A percentile compares a stretch with the other conserved stretches of the same genome.
Conservation (phyloP, 2,113 vertebrate species). For the Trogon melanurus region DNA sequence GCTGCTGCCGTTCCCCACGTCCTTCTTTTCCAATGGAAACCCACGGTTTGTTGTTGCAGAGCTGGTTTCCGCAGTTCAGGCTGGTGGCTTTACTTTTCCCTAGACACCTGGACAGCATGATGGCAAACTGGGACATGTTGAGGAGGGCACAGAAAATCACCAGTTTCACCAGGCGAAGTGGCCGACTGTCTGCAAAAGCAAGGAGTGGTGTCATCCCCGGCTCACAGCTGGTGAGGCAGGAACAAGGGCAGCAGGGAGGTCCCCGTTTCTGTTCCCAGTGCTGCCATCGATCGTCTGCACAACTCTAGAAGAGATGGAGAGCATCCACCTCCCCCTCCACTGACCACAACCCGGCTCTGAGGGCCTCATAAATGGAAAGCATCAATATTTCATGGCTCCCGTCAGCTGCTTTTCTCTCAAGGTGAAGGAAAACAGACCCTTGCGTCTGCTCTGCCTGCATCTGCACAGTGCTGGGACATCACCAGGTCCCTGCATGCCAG, state of each 20-base stretch:
- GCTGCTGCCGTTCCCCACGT: rapidly evolving
- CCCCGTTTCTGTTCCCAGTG: rapidly evolving
- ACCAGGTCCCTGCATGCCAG: rapidly evolving
- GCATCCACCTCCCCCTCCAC: not conserved
- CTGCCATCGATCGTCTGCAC: not conserved
- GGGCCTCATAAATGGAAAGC: not conserved
- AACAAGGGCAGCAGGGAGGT: not conserved
- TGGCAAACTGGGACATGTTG: too few species aligned
- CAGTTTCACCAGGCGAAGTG: rapidly evolving
- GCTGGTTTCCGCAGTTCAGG: not conserved
- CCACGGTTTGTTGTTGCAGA: rapidly evolving
- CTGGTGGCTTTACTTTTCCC: not conserved
- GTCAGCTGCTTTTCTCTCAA: not conserved
- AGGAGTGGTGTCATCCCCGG: rapidly evolving
- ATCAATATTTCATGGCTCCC: not conserved
- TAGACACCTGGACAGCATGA: rapidly evolving
- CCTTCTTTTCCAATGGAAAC: rapidly evolving
- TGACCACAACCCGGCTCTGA: not conserved
- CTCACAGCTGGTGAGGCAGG: rapidly evolving
- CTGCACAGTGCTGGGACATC: rapidly evolving
- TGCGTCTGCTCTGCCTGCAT: not conserved
- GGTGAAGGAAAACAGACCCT: not conserved
- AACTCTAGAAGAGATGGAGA: not conserved
- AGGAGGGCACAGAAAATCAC: not conserved
- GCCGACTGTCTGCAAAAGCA: rapidly evolving